These are phyloP conservation scores for Phrynocephalus guinanensis DNA, from an alignment of 2,797 vertebrate species.

Conservation along the genomic window DNA sequence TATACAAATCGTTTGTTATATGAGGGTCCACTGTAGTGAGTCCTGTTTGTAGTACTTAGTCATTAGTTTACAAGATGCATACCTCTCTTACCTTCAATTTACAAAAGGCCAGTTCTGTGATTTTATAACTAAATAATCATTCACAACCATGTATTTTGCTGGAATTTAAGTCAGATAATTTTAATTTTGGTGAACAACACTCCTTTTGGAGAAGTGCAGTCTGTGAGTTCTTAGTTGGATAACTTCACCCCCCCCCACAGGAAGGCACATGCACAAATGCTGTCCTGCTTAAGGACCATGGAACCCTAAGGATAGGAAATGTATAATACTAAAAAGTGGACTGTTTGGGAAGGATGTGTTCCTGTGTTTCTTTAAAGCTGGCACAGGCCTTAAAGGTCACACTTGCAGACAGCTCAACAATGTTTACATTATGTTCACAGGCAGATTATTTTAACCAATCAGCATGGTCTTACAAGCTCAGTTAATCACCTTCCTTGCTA, in stretches of 20 bases:
- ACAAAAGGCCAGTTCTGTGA: not conserved
- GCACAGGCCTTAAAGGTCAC: constrained; percentile 14
- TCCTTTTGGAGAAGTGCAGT: not conserved
- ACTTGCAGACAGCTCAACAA: constrained; percentile 48
- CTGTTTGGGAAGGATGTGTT: not conserved
- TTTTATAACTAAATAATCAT: not conserved
- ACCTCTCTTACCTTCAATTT: not conserved
- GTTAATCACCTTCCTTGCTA: constrained; percentile 58
- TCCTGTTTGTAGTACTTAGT: not conserved
- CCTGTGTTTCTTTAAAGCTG: constrained; percentile 1
- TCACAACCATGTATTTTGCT: not conserved
- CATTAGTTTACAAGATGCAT: not conserved
- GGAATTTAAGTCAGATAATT: not conserved
- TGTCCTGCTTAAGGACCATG: not conserved
- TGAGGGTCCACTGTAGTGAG: too few relatives aligned
- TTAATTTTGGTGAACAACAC: not conserved
- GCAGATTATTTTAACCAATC: constrained; percentile 70
- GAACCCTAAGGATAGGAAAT: not conserved
- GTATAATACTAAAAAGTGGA: constrained; percentile 25
- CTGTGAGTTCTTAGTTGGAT: not conserved
- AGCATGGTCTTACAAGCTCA: constrained; percentile 51
- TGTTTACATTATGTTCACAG: constrained; percentile 69
- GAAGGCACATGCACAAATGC: not conserved
- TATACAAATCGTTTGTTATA: too few relatives aligned
- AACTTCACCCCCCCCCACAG: not conserved